These are phyloP conservation scores for Trissolcus basalis DNA, from an alignment of 1,140 invertebrate species.

Conservation along the genomic window DNA sequence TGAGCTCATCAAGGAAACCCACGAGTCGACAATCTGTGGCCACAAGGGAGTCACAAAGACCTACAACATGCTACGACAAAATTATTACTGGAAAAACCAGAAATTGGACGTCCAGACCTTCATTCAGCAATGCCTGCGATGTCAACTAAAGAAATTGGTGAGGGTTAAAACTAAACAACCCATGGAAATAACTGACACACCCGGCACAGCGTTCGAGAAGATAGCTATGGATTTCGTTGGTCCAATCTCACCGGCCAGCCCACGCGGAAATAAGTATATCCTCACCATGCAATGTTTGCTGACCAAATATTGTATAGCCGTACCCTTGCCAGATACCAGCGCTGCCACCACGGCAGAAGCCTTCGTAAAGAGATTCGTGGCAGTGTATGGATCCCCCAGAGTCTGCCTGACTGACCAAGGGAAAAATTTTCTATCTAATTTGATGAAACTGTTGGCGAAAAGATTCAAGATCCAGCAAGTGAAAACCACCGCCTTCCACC, in stretches of 20 bases:
- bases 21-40: no score
- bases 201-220: neutral
- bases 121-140: neutral
- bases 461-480: neutral
- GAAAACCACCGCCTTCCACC: neutral
- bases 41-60: no score
- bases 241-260: neutral
- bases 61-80: no score
- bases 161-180: conserved; percentile 4
- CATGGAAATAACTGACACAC: conserved; percentile 1
- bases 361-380: conserved; percentile 36
- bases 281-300: neutral
- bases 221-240: neutral
- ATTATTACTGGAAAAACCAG: no score
- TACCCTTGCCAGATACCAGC: neutral
- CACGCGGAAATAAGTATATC: neutral
- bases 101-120: no score
- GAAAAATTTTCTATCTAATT: neutral
- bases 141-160: neutral
- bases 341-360: conserved; percentile 24
- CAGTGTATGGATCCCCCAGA: neutral
- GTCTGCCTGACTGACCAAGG: neutral
- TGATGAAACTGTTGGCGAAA: neutral
- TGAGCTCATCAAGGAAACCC: no score
- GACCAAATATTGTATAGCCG: conserved; percentile 1